Base-by-base conservation (phyloP, 1,140 invertebrate species). In the Oppia nitens region DNA sequence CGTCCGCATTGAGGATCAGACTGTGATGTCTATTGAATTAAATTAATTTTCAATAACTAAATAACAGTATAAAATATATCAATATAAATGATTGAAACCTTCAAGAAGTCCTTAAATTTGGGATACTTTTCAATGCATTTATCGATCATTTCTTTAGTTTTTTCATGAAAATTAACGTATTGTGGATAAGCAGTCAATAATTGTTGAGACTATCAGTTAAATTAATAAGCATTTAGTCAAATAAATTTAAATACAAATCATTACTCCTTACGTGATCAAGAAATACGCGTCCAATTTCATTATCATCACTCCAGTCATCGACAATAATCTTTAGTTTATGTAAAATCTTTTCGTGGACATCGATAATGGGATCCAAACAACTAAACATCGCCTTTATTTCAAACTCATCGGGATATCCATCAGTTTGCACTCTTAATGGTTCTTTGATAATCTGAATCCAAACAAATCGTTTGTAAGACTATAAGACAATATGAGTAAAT, bases 131-230 rank as follows among this genome's bases (percentile, higher is more conserved):
- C 79, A 75, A 94, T 90, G 76, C 89, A 95, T 67, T 84, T 79
- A 61, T 81, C 74, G 64, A 98, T 79, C 75, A 85, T 88, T 67
- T 92, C 85, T 72, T 95, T 95, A 68, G 89, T 90, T 69, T 89
- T 87, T 72, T 97, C 91, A 72, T 95, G 97, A 71, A 88, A 97
- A 73, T 98, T 98, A 12, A 97, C 84, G 73, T 94, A 98, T 4
- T 91, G 88, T 52, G 93, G 92, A 76, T 98, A 98, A 0, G 90
- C 86, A 72, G 89, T 93, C 51, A 85, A 78, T 62, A 97, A 63
- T n/a, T 71, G 74, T 40, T 74, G 71, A 20, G 73, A 69, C 74
- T 77, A 66, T 47, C 61, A 57, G 21, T 9, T 24, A 63, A 48
- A 54, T 53, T 59, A 45, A 63, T 58, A 66, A 21, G 61, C 63